A percentile compares a stretch with the other conserved stretches of the same genome.
Evolutionary conservation across 2,797 vertebrate genomes (phyloP).

Genomic region (Etheostoma nigrum): DNA sequence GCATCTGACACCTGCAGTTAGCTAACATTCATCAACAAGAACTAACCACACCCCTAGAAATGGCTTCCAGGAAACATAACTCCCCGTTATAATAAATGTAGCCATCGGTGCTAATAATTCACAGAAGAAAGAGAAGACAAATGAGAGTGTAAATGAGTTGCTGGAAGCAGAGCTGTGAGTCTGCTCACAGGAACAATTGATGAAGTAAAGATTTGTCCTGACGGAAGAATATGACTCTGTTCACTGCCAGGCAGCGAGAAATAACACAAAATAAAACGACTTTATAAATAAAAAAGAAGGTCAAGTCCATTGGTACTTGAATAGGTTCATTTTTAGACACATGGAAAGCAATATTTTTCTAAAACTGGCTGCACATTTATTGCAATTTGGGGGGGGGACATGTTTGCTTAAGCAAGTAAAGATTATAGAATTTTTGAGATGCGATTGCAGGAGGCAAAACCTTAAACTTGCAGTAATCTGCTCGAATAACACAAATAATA

Average conservation of each 20-base stretch:
- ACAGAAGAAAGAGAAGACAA: constrained; percentile 26
- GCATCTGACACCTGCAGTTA: constrained; percentile 66
- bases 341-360: not conserved
- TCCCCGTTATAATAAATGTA: constrained; percentile 55
- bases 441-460: not conserved
- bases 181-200: constrained; percentile 48
- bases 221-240: constrained; percentile 40
- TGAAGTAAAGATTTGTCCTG: constrained; percentile 46
- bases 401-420: not conserved
- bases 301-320: not conserved
- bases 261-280: constrained; percentile 38
- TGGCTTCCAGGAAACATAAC: constrained; percentile 62
- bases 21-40: constrained; percentile 68
- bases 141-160: constrained; percentile 49
- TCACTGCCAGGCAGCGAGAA: constrained; percentile 6
- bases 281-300: constrained; percentile 49
- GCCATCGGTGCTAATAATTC: constrained; percentile 52
- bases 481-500: not conserved
- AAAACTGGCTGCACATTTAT: not conserved
- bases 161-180: constrained; percentile 46
- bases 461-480: not conserved
- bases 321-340: not conserved
- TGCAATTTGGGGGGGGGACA: not conserved
- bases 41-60: constrained; percentile 58
- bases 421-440: not conserved